Conservation (phyloP, 2,888 invertebrate species). For the Drosophila ustulata region DNA sequence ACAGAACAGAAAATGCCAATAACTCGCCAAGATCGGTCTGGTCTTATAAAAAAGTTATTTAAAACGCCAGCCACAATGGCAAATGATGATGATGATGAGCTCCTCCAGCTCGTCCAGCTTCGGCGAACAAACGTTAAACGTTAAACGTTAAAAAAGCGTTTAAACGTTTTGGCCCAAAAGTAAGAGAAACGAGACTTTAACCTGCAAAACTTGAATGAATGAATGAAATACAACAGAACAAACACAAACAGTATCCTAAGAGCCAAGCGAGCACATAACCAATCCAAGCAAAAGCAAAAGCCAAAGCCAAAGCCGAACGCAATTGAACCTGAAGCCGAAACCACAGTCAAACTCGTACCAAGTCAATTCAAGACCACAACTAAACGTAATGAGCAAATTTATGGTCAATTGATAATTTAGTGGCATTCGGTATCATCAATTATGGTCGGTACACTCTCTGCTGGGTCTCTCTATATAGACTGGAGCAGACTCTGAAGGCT, state of each 20-base stretch:
- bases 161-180: conserved; percentile 57
- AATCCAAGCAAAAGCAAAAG: conserved; percentile 4
- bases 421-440: conserved; percentile 85
- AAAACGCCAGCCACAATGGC: conserved; percentile 76
- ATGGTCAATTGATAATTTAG: conserved; percentile 85
- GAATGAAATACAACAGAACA: conserved; percentile 35
- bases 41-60: conserved; percentile 77
- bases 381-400: conserved; percentile 84
- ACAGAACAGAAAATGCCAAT: conserved; percentile 59
- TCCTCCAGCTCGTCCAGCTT: conserved; percentile 12
- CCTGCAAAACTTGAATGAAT: conserved; percentile 64
- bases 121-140: conserved; percentile 31
- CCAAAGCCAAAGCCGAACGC: background rate
- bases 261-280: conserved; percentile 16
- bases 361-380: conserved; percentile 40
- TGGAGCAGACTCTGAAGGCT: conserved; percentile 22
- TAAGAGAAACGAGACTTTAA: conserved; percentile 14
- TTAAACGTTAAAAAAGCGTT: conserved; percentile 41
- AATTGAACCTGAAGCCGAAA: conserved; percentile 2
- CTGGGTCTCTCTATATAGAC: conserved; percentile 1
- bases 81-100: conserved; percentile 71
- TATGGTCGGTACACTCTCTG: conserved; percentile 59
- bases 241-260: conserved; percentile 25
- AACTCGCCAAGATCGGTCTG: conserved; percentile 61
- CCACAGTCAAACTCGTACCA: background rate